Evolutionary conservation across 1,140 invertebrate genomes (phyloP).

Genomic region (Drosophila nasuta): DNA sequence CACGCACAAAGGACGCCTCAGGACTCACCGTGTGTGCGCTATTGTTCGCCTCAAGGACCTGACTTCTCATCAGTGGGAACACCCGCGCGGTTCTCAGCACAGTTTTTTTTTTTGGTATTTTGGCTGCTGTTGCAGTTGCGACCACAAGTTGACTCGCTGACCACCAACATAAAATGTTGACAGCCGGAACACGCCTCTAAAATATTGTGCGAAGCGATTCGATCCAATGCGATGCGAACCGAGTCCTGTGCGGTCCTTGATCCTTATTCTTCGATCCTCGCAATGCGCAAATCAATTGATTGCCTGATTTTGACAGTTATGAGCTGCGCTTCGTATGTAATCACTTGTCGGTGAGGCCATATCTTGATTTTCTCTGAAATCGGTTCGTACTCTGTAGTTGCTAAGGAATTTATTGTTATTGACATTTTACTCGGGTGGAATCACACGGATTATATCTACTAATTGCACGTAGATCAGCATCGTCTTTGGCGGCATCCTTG

Average conservation of each 20-base stretch:
- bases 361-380: slow-evolving; percentile 61
- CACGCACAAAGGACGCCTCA: slow-evolving; percentile 56
- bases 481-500: slow-evolving; percentile 52
- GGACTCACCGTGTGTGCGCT: slow-evolving; percentile 47
- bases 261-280: slow-evolving; percentile 11
- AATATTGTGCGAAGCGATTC: slow-evolving; percentile 68
- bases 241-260: slow-evolving; percentile 69
- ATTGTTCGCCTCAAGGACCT: slow-evolving; percentile 75
- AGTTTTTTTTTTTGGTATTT: not conserved
- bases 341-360: slow-evolving; percentile 33
- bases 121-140: slow-evolving; percentile 62
- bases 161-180: slow-evolving; percentile 84
- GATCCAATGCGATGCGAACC: slow-evolving; percentile 26
- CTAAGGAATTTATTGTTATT: slow-evolving; percentile 79
- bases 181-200: slow-evolving; percentile 81
- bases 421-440: slow-evolving; percentile 75
- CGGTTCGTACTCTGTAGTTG: slow-evolving; percentile 33
- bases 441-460: slow-evolving; percentile 82
- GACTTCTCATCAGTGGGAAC: slow-evolving; percentile 49
- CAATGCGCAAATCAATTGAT: slow-evolving; percentile 69
- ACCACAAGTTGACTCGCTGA: slow-evolving; percentile 71
- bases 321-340: slow-evolving; percentile 62
- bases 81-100: slow-evolving; percentile 74
- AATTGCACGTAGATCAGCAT: slow-evolving; percentile 50
- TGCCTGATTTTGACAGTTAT: slow-evolving; percentile 72